Evolutionary conservation across 1,140 invertebrate genomes (phyloP), one percentile per base, ranked within the genome.

Genomic region (Rhyacophila brunnea): DNA sequence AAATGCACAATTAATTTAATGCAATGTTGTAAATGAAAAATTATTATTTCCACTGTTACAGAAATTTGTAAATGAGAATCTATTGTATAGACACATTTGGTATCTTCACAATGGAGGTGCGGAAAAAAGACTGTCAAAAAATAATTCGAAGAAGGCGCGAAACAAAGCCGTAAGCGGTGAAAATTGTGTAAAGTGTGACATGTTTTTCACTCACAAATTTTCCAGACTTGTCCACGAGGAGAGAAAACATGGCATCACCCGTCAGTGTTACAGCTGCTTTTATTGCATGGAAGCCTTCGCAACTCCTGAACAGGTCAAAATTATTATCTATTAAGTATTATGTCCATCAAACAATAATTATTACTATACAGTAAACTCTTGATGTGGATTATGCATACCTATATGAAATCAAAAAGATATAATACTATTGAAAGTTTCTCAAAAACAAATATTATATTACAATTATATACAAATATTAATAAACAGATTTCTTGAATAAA

Each of bases 261-360:
- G 55, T 0, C 20, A 44, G 15, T 58, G 55, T 34, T n/a, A 34
- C 2, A 19, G 50, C n/a, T 58, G 55, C 40, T 15, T 50, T 6
- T 35, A 50, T 34, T 58, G 55, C n/a, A 50, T 43, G 46, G 47
- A 58, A 38, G 55, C 55, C 14, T 58, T 58, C 43, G 34, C 47
- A 13, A 58, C 23, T 34, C 1, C 19, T 15, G 23, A 35, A 11
- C 47, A 58, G 55, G 55, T 58, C 17, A 45, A 45, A 15, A 17
- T n/a, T n/a, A n/a, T n/a, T n/a, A n/a, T n/a, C n/a, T n/a, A n/a
- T n/a, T n/a, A n/a, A n/a, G n/a, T n/a, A n/a, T n/a, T n/a, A n/a
- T n/a, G n/a, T n/a, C n/a, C n/a, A n/a, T n/a, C n/a, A n/a, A n/a
- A n/a, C n/a, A n/a, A n/a, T n/a, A n/a, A n/a, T n/a, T n/a, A n/a